phyloP scores from a whole-genome alignment of 2,888 invertebrate genomes.

The Lymantria dispar region DNA sequence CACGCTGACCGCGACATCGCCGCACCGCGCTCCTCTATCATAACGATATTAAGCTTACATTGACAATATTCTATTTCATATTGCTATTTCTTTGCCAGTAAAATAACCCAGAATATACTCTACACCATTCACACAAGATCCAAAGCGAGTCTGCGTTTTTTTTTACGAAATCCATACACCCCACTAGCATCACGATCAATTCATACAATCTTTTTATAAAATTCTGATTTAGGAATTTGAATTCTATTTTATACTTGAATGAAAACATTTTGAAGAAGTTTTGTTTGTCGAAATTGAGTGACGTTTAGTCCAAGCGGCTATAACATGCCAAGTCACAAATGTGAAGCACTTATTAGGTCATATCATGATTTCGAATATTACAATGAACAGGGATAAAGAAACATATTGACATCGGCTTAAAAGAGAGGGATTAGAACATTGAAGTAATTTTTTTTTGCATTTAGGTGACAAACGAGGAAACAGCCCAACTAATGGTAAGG shows the following conservation, averaged over 20 bases:
- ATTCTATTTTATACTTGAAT: constrained; percentile 18
- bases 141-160: constrained; percentile 11
- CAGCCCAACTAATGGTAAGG: too few species aligned
- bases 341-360: constrained; percentile 47
- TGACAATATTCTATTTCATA: constrained; percentile 77
- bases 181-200: constrained; percentile 34
- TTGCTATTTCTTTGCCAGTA: constrained; percentile 32
- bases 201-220: constrained; percentile 27
- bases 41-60: constrained; percentile 78
- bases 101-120: constrained; percentile 25
- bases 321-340: constrained; percentile 56
- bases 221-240: constrained; percentile 22
- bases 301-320: constrained; percentile 44
- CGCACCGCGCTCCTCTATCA: constrained; percentile 67
- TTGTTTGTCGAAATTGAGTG: constrained; percentile 13
- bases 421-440: too few species aligned
- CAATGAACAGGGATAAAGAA: constrained; percentile 33
- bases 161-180: constrained; percentile 53
- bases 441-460: too few species aligned
- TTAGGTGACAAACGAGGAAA: too few species aligned
- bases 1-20: constrained; percentile 65
- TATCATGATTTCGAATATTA: constrained; percentile 35
- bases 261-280: constrained; percentile 10
- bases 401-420: neutral
- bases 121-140: constrained; percentile 5